Percentiles rank a stretch among this genome's conserved stretches.
Evolutionary conservation across 2,113 vertebrate genomes (phyloP).

Genomic region (Heptranchias perlo): DNA sequence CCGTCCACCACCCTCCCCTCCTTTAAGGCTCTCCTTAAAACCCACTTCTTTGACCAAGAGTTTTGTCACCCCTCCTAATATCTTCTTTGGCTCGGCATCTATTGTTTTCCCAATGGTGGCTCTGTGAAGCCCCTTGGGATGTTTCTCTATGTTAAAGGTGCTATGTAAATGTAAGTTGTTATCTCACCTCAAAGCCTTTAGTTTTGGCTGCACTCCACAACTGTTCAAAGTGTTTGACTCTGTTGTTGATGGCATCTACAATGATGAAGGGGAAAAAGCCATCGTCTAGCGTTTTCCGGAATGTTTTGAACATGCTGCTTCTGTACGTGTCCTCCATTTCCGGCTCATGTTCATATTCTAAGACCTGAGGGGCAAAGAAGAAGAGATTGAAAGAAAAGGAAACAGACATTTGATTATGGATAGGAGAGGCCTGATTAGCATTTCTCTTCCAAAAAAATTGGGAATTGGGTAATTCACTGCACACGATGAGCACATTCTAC

Average conservation of each 20-base stretch:
- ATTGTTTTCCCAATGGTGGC: background rate
- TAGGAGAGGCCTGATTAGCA: too few relatives aligned
- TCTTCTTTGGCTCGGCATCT: background rate
- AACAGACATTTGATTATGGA: background rate
- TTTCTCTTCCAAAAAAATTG: background rate
- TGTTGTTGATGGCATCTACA: slow-evolving; percentile 89
- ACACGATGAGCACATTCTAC: background rate
- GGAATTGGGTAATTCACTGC: background rate
- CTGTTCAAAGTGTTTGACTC: slow-evolving; percentile 92
- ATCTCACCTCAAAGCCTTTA: slow-evolving; percentile 90
- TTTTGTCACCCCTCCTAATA: background rate
- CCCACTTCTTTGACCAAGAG: background rate
- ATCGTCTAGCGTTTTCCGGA: slow-evolving; percentile 94
- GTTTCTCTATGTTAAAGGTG: background rate
- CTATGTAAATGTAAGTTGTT: background rate
- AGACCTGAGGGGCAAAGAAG: slow-evolving; percentile 57
- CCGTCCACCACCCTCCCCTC: background rate
- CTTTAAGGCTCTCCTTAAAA: background rate
- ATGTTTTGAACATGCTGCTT: slow-evolving; percentile 96
- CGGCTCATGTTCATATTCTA: slow-evolving; percentile 95
- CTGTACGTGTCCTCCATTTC: slow-evolving; percentile 96
- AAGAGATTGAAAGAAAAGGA: background rate
- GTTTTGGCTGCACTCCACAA: slow-evolving; percentile 99
- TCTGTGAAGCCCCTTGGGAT: background rate
- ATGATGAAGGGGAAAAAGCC: slow-evolving; percentile 99